Evolutionary conservation across 2,888 invertebrate genomes (phyloP), one percentile per base, ranked within the genome.

Genomic region (Caenorhabditis sulstoni): DNA sequence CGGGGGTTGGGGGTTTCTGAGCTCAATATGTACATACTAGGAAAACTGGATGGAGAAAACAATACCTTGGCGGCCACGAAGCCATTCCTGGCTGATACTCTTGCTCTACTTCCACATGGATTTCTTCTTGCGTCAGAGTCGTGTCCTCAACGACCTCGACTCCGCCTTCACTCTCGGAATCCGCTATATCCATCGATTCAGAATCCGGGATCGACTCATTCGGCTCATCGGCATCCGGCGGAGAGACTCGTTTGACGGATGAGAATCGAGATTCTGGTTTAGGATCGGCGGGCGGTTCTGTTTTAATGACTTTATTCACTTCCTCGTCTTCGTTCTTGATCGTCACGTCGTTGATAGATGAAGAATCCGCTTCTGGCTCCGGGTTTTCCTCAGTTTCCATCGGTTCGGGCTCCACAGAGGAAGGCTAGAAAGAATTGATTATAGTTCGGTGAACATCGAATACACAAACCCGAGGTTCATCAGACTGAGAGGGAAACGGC

Each of bases 141-240:
- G 29, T 3, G 1, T 5, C 29, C 8, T 49, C 49, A 22, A 37
- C 55, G 3, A 18, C n/a, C 9, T 50, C 52, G 5, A 0, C n/a
- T 7, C 53, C 45, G n/a, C 23, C 49, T 39, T 64, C 64, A 41
- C 73, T 73, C 12, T 58, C 65, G 1, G 73, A 74, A 35, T 74
- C 44, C 12, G 65, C 73, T 65, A 74, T 74, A 8, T 74, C 73
- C 73, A 74, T 74, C 1, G 55, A 57, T 7, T 73, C 73, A 0
- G 70, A 70, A 4, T 70, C 68, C 4, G 20, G 11, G 4, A n/a
- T 47, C 18, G 18, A n/a, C 3, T 8, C 47, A n/a, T 16, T 16
- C 18, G n/a, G 47, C 18, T 47, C 18, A 7, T 47, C 18, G 16
- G 18, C 16, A 18, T 47, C 47, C 16, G 18, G 8, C 16, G 47